These are phyloP conservation scores for Trachythela sp. DNA, from an alignment of 64 coral and sea anemone species.

Conservation along the genomic window DNA sequence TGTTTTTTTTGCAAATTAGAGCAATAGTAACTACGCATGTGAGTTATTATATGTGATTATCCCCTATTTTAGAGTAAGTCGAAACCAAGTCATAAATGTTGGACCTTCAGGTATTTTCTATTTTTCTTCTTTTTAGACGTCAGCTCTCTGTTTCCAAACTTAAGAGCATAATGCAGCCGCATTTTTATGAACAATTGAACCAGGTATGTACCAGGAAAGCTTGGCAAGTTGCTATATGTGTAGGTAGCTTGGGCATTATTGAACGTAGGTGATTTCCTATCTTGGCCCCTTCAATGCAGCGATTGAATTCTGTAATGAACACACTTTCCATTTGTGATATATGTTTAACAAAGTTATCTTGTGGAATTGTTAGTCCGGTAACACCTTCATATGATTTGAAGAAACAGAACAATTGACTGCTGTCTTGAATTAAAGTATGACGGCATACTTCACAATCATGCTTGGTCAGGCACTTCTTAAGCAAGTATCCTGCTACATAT, in stretches of 20 bases:
- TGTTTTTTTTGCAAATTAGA: too few species aligned
- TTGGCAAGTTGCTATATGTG: not conserved
- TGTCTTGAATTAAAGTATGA: too few species aligned
- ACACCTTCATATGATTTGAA: too few species aligned
- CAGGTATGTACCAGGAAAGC: too few species aligned
- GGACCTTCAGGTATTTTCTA: too few species aligned
- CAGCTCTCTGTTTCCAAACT: slow-evolving; percentile 23
- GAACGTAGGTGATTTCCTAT: not conserved
- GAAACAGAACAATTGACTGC: too few species aligned
- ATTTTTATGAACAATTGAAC: not conserved
- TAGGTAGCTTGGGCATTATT: not conserved
- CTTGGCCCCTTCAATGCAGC: not conserved
- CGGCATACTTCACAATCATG: too few species aligned
- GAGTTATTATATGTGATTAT: too few species aligned
- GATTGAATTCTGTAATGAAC: not conserved
- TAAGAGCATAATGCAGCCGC: not conserved
- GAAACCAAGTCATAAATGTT: too few species aligned
- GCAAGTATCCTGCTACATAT: not conserved
- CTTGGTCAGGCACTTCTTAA: not conserved
- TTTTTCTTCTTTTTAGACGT: too few species aligned
- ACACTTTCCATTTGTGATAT: not conserved
- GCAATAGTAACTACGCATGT: too few species aligned
- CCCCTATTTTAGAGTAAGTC: too few species aligned
- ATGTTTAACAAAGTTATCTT: not conserved
- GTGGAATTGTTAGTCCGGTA: not conserved